These are phyloP conservation scores for Ruditapes philippinarum DNA, from an alignment of 1,140 invertebrate species.

Conservation along the genomic window DNA sequence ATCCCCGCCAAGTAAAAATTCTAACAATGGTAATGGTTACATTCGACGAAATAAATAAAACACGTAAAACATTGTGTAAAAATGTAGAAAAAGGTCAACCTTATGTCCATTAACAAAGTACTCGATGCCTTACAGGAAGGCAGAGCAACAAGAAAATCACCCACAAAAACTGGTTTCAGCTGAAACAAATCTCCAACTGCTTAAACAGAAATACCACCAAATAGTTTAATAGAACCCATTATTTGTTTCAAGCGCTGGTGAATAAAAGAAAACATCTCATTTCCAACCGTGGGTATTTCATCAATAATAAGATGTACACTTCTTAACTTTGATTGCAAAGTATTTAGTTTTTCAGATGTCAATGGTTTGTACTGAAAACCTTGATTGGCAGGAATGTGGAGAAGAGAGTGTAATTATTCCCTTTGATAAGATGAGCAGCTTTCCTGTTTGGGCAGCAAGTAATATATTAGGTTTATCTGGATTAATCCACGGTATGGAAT, in stretches of 20 bases:
- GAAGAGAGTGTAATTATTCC: conserved; percentile 49
- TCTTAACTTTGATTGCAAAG: background rate
- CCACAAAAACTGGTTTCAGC: conserved; percentile 72
- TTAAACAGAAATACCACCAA: conserved; percentile 62
- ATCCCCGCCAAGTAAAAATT: too few relatives aligned
- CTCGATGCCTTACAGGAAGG: too few relatives aligned
- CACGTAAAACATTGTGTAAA: too few relatives aligned
- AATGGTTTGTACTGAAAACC: conserved; percentile 39
- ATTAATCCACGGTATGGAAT: too few relatives aligned
- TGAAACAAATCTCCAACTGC: conserved; percentile 71
- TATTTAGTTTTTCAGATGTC: conserved; percentile 23
- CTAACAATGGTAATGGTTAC: too few relatives aligned
- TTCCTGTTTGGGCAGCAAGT: too few relatives aligned
- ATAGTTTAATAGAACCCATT: background rate
- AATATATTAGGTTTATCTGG: too few relatives aligned
- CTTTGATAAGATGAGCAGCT: too few relatives aligned
- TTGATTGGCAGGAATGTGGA: conserved; percentile 61
- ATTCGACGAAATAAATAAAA: too few relatives aligned
- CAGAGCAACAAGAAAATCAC: too few relatives aligned
- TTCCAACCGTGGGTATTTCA: conserved; percentile 66
- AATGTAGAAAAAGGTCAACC: too few relatives aligned
- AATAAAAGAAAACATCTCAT: conserved; percentile 46
- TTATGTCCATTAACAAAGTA: too few relatives aligned
- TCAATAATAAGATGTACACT: conserved; percentile 55
- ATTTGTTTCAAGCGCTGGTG: conserved; percentile 51